Base-by-base conservation (phyloP, 2,888 invertebrate genomes). In the Nomada ferruginata region DNA sequence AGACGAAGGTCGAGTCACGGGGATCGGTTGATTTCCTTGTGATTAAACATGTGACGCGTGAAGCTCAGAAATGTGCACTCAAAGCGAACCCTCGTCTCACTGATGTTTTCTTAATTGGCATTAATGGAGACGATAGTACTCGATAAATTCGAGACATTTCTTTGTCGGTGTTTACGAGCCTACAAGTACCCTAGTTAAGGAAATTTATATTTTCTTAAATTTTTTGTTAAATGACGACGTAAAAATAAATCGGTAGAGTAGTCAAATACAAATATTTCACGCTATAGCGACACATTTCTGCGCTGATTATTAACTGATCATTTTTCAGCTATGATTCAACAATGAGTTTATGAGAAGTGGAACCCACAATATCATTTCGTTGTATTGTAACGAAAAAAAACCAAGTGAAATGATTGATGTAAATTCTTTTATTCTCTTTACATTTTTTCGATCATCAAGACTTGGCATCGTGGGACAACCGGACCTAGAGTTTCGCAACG, bases 401-500 rank as follows among this genome's bases (percentile, higher is more conserved):
- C 66, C 42, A 7, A 3, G 65, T 70, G 50, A 10, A 57, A 79
- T 69, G 59, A 36, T 60, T 42, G 4, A 68, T 18, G 42, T 59
- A 29, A 18, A 50, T 61, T 52, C 60, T 26, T 66, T 68, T 47
- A 15, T 15, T 7, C 42, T 63, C 61, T 66, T 36, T 52, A 44
- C 42, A 7, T 47, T 68, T 66, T 68, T 79, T 66, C 26, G 36
- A 75, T 83, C 53, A 29, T 64, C 61, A 47, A 68, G 53, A 59
- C 15, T 53, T 66, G 59, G 76, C 64, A 79, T 74, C 70, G 65
- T 84, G 77, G 71, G 77, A 78, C 64, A 82, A 77, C 82, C 82
- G 83, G 78, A 85, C 72, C 83, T 80, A 85, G 69, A 79, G 76
- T 86, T 85, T 85, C 61, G 81, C 88, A 69, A 85, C 85, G 82